A percentile compares a stretch with the other conserved stretches of the same genome.
These are phyloP conservation scores for Poecilia gillii DNA, from an alignment of 2,797 vertebrate genomes.

Conservation along the genomic window DNA sequence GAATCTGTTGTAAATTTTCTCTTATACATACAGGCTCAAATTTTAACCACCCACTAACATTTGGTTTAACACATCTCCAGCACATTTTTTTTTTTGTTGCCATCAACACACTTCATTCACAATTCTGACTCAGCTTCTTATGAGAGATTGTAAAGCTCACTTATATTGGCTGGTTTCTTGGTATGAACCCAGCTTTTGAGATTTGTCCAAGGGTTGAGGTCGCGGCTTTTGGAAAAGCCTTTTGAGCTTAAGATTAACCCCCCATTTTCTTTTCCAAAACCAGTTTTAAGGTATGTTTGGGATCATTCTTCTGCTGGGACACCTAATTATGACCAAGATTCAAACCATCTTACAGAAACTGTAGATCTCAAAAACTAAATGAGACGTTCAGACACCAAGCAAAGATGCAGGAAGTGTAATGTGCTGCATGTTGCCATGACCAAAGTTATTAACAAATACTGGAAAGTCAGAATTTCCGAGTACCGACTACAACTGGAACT, in stretches of 20 bases:
- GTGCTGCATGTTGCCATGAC: background rate
- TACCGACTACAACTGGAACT: no score
- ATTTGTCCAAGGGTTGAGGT: background rate
- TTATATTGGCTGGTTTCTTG: background rate
- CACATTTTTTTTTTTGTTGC: background rate
- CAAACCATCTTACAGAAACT: background rate
- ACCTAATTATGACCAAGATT: background rate
- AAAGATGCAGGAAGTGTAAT: background rate
- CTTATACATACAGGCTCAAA: background rate
- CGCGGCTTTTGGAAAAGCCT: background rate
- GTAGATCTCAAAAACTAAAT: background rate
- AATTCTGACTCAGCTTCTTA: background rate
- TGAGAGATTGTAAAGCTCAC: background rate
- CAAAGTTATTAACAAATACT: background rate
- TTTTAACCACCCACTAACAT: background rate
- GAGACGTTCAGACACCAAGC: background rate
- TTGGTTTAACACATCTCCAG: background rate
- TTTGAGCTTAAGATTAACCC: background rate
- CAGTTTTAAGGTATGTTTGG: background rate
- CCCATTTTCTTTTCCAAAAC: background rate
- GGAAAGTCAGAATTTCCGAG: no score
- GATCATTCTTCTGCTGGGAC: background rate
- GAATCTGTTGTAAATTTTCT: background rate
- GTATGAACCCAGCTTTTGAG: background rate
- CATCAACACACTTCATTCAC: background rate